Conservation (phyloP, 2,888 invertebrate genomes). For the Amphipyra tragopoginis region DNA sequence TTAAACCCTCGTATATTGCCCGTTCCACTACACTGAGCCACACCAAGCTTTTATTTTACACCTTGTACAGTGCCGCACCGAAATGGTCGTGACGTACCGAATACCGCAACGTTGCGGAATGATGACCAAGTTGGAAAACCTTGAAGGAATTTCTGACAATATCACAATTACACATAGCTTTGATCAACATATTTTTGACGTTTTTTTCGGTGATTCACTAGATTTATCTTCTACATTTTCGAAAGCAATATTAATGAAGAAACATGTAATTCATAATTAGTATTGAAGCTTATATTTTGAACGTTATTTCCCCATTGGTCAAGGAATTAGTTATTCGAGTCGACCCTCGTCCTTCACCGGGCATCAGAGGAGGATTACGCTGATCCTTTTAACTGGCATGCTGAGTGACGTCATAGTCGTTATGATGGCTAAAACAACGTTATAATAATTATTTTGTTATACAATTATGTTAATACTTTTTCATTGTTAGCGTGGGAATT, state of each 20-base stretch:
- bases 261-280: too few species aligned
- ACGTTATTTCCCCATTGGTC: slow-evolving; percentile 1
- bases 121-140: too few species aligned
- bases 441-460: slow-evolving; percentile 6
- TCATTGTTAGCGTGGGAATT: neutral
- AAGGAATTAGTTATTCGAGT: slow-evolving; percentile 24
- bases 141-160: neutral
- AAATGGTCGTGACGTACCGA: neutral
- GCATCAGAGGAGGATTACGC: slow-evolving; percentile 34
- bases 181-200: too few species aligned
- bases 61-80: slow-evolving; percentile 2
- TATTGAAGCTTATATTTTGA: neutral
- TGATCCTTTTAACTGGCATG: slow-evolving; percentile 39
- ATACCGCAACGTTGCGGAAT: slow-evolving; percentile 2
- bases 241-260: too few species aligned
- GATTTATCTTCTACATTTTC: too few species aligned
- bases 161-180: neutral
- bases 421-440: slow-evolving; percentile 9
- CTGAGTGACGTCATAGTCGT: slow-evolving; percentile 33
- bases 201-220: too few species aligned
- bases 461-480: neutral
- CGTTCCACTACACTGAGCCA: slow-evolving; percentile 6
- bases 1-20: slow-evolving; percentile 15
- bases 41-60: slow-evolving; percentile 24
- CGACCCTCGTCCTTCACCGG: slow-evolving; percentile 36